A percentile compares a stretch with the other conserved stretches of the same genome.
Evolutionary conservation across 2,113 vertebrate species (phyloP).

Genomic region (Sinocyclocheilus maitianheensis): DNA sequence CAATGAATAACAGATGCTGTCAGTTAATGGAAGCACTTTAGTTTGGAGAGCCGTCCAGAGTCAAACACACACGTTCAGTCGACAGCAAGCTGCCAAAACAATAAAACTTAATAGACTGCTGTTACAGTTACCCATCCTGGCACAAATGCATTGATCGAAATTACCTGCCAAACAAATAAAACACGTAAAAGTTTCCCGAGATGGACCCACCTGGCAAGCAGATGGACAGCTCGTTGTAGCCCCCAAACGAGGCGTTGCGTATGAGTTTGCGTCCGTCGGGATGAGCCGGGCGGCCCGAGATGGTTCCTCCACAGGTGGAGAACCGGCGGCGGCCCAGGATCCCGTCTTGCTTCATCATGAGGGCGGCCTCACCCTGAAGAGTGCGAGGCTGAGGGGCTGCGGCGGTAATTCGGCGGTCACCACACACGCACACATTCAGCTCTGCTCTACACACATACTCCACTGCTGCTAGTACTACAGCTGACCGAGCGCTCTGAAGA

Average conservation of each 20-base stretch:
- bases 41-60: neutral
- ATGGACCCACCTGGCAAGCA: conserved; percentile 88
- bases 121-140: neutral
- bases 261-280: conserved; percentile 91
- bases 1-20: neutral
- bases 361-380: conserved; percentile 55
- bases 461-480: conserved; percentile 9
- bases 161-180: neutral
- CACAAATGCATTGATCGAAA: neutral
- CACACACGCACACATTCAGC: neutral
- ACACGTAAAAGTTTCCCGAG: neutral
- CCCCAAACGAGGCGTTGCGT: conserved; percentile 97
- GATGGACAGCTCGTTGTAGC: conserved; percentile 92
- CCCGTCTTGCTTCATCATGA: conserved; percentile 91
- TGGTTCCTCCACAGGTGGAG: conserved; percentile 87
- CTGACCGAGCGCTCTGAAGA: conserved; percentile 6
- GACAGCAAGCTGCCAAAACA: neutral
- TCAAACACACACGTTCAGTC: neutral
- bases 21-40: neutral
- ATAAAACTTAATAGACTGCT: neutral
- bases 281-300: conserved; percentile 81
- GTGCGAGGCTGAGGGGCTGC: neutral
- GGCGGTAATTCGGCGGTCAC: neutral
- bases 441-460: conserved; percentile 4
- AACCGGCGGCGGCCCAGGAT: conserved; percentile 88